A percentile compares a stretch with the other conserved stretches of the same genome.
phyloP scores from a whole-genome alignment of 2,888 invertebrate species.

The Pristionchus mayeri region DNA sequence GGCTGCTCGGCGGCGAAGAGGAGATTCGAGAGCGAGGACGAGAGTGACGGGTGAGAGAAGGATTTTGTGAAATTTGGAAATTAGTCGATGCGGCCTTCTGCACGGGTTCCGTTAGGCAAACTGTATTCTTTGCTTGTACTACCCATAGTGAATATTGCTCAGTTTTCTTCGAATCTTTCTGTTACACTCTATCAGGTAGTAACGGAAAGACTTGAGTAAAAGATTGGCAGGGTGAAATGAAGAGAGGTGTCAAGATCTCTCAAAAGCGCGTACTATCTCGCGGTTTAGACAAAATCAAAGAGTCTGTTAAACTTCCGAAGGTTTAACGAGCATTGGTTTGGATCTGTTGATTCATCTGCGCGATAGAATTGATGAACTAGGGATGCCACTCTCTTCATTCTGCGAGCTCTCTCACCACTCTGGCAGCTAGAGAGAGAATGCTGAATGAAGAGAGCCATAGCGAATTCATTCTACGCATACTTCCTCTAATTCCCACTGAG shows the following conservation, averaged over 20 bases:
- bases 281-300: not conserved
- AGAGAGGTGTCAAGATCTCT: not conserved
- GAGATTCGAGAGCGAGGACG: constrained; percentile 45
- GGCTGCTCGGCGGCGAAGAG: constrained; percentile 23
- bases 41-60: constrained; percentile 34
- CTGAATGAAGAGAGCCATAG: not conserved
- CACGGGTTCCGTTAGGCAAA: too few species aligned
- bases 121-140: too few species aligned
- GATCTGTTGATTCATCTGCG: too few species aligned
- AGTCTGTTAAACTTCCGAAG: too few species aligned
- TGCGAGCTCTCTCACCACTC: not conserved
- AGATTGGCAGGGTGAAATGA: too few species aligned
- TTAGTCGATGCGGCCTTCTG: too few species aligned
- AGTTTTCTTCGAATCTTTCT: too few species aligned
- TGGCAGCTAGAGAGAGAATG: not conserved
- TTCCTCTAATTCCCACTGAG: not conserved
- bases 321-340: too few species aligned
- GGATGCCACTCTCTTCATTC: not conserved
- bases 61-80: not conserved
- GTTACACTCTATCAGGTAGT: too few species aligned
- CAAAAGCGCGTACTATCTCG: not conserved
- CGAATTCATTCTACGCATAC: not conserved
- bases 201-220: too few species aligned
- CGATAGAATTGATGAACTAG: not conserved
- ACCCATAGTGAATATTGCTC: too few species aligned